Base-by-base conservation (phyloP, 2,888 invertebrate genomes). In the Minunthozetes semirufus region DNA sequence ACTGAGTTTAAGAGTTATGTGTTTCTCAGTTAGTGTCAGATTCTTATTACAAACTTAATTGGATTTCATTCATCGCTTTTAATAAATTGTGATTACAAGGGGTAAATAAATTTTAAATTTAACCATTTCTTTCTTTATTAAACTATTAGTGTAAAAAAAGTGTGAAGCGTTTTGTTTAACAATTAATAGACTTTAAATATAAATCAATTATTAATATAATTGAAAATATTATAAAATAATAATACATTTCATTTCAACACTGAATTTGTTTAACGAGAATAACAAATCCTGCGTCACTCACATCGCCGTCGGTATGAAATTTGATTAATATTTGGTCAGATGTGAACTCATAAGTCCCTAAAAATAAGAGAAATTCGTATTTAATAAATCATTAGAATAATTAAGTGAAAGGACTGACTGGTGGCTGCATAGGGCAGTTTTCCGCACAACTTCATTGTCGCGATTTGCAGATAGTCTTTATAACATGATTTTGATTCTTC, bases 381-480 rank as follows among this genome's bases (percentile, higher is more conserved):
- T 46, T 8, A 61, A 13, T 2, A 27, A 25, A 13, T 61, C 19
- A 59, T 9, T 3, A 33, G 0, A 11, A 15, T 8, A 13, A 27
- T 25, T 1, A 8, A 48, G 29, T 15, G 25, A 19, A 33, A 11
- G 17, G 22, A 76, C 79, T 78, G 71, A 79, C 79, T 72, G 59
- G 77, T 76, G 13, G 79, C 77, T 17, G 79, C 78, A 42, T 75
- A 77, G 6, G 79, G 78, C 76, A 79, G 33, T 38, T 78, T 75
- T 8, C 80, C 80, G 72, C 80, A 80, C 29, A 79, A 61, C 68
- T 77, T 77, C 8, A 77, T 74, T 15, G 78, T 79, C 0, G 76
- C 78, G 15, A 80, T 78, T 25, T 76, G 72, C 19, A 80, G 72
- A 63, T 77, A 79, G 75, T 80, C 80, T 42, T 79, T 80, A 5